phyloP scores from a whole-genome alignment of 2,888 invertebrate species.

The Amaurobius ferox region DNA sequence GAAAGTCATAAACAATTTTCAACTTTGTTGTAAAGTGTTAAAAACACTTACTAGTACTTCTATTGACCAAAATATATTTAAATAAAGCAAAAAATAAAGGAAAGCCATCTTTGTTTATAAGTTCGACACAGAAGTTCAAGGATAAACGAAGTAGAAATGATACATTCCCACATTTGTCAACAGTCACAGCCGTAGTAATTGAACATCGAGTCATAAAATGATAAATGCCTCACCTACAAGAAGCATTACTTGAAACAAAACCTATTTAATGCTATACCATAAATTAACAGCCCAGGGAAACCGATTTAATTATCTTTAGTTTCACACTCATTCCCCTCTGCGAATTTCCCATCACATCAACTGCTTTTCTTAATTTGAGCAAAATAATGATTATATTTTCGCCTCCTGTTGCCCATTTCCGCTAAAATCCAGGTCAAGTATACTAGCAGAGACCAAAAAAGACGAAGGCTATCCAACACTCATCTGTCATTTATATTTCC shows the following conservation, averaged over 20 bases:
- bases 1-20: no score
- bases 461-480: conserved; percentile 28
- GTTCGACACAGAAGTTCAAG: no score
- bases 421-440: conserved; percentile 62
- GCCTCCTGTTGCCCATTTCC: conserved; percentile 51
- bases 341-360: background rate
- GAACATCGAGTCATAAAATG: no score
- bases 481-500: conserved; percentile 41
- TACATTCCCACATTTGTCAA: no score
- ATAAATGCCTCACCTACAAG: no score
- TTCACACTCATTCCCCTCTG: background rate
- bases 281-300: background rate
- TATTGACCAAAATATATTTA: no score
- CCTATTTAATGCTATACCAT: background rate
- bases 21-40: no score
- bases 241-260: background rate
- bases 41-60: no score
- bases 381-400: conserved; percentile 8
- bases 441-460: background rate
- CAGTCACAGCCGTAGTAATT: no score
- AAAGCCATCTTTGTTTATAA: no score
- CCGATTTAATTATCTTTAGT: background rate
- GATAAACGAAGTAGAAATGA: no score
- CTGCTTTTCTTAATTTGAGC: conserved; percentile 4
- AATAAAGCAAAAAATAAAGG: no score